Evolutionary conservation across 37 sponge, comb jelly and placozoan species (phyloP), one percentile per base, ranked within the genome.

Genomic region (Diacarnus erythraeanus): DNA sequence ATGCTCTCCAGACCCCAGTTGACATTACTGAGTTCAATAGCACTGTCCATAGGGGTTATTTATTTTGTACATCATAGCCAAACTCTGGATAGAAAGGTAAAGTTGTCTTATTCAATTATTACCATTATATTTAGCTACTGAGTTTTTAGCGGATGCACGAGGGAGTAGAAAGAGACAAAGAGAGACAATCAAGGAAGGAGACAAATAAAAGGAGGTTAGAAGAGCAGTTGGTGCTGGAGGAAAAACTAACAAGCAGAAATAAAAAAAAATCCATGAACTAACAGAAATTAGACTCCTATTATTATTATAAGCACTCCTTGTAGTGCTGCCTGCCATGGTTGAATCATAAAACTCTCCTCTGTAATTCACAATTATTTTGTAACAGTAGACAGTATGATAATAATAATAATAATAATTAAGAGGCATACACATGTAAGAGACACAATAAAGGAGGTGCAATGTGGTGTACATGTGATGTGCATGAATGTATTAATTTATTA

Each of bases 31-130:
- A 38, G 63, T 6, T 76, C 88, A 12, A 23, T 27, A 18, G 76
- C 31, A 1, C 40, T 80, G 1, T 68, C 88, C 34, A 75, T 59
- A 31, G 64, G 64, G 1, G 73, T 80, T 38, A 84, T 92, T 27
- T 87, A 84, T 51, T 64, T 87, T 44, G 93, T 92, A 18, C 93
- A 92, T 66, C 79, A 81, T 59, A 87, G 63, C 65, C 93, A 92
- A 72, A 72, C 39, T 0, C 27, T 31, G 29, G 88, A 92, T 6
- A 84, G 93, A 80, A 61, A 87, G 88, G 93, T 92, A 54, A 59
- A 57, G 25, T n/a, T n/a, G n/a, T n/a, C n/a, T n/a, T n/a, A n/a
- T n/a, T n/a, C n/a, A 44, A 41, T 15, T n/a, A 25, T 10, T 43
- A 42, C 54, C 18, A 41, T 8, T 72, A 8, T 25, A 5, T 72